Base-by-base conservation (phyloP, 1,140 invertebrate species). In the Homarus americanus region DNA sequence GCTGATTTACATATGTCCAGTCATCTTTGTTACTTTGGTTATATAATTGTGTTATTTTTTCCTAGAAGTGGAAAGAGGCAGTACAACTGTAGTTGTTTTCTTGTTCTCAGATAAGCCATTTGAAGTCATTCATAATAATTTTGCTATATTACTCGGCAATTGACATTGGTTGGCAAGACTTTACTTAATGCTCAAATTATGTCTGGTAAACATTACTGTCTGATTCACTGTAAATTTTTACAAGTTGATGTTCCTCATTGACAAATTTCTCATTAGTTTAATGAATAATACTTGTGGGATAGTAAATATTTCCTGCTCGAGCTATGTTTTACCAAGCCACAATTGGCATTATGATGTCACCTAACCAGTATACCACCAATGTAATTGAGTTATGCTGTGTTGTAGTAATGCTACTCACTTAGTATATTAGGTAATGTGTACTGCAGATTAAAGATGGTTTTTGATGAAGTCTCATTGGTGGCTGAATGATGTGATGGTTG, bases 1-100 rank as follows among this genome's bases (percentile, higher is more conserved):
- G n/a, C n/a, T n/a, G n/a, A n/a, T n/a, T n/a, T n/a, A n/a, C n/a
- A n/a, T 40, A 78, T 38, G 76, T 79, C 10, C 24, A 79, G 38
- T 49, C 40, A 79, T 49, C 44, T 79, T 79, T 79, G 38, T 79
- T 10, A 10, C 17, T 58, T 58, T 58, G 53, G 53, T 49, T 49
- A 49, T 49, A 49, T 49, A 49, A 49, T 10, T 10, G 17, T 10
- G 17, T 49, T 17, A 49, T 17, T n/a, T n/a, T n/a, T n/a, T n/a
- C 9, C 44, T 17, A 49, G 44, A 49, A 49, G 44, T 49, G 1
- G 44, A 9, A 49, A 17, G 17, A 49, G 44, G 44, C 44, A 49
- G 44, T 49, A 49, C 9, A 10, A 49, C 44, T 49, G 44, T 17
- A 49, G 17, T 17, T 49, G 44, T 49, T 49, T 49, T 58, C 53